Percentiles rank a stretch among this genome's conserved stretches.
Evolutionary conservation across 1,140 invertebrate species (phyloP).

Genomic region (Eueides isabella): DNA sequence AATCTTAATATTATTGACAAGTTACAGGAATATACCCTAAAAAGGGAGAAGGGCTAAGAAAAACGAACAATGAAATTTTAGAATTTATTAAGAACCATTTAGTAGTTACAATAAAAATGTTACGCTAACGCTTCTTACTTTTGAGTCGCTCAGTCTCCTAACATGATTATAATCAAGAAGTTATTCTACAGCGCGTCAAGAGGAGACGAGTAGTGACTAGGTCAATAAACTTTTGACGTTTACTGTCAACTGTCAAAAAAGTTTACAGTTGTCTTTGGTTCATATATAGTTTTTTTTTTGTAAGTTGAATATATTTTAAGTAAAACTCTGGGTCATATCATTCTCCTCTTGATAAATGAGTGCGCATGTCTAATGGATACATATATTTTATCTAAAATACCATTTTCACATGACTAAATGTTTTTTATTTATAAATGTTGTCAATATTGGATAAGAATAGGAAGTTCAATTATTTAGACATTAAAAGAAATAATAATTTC

Average conservation of each 20-base stretch:
- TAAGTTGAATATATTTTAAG: no score
- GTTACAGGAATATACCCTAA: neutral
- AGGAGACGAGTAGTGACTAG: neutral
- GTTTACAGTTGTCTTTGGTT: neutral
- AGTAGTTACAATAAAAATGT: slow-evolving; percentile 73
- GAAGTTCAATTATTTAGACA: neutral
- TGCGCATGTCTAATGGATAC: neutral
- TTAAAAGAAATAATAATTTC: no score
- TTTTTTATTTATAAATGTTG: neutral
- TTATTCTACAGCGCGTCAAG: slow-evolving; percentile 17
- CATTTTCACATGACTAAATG: slow-evolving; percentile 23
- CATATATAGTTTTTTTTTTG: neutral
- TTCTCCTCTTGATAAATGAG: neutral
- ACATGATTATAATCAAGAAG: slow-evolving; percentile 47
- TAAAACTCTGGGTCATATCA: neutral
- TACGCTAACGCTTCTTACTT: slow-evolving; percentile 54
- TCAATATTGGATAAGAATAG: neutral
- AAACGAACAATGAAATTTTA: slow-evolving; percentile 43
- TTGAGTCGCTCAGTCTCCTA: slow-evolving; percentile 73
- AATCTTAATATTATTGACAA: no score
- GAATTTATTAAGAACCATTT: slow-evolving; percentile 75
- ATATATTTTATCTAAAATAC: slow-evolving; percentile 14
- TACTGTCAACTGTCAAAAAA: neutral
- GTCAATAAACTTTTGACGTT: neutral
- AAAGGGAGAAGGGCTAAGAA: neutral